Percentiles rank a stretch among this genome's conserved stretches.
These are phyloP conservation scores for Gymnarchus niloticus DNA, from an alignment of 2,113 vertebrate genomes.

Conservation along the genomic window DNA sequence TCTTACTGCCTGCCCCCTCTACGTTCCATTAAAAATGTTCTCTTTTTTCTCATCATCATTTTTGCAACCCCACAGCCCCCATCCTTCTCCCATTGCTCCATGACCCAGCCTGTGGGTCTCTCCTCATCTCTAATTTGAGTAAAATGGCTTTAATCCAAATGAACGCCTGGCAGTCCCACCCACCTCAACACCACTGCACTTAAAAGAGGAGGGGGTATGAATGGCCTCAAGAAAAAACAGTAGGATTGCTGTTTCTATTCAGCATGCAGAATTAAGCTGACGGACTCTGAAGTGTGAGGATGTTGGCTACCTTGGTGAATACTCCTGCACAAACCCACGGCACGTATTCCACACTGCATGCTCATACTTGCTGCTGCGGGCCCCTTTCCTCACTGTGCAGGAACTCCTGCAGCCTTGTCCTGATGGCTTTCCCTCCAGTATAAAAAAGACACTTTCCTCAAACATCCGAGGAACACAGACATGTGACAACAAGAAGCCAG, in stretches of 20 bases:
- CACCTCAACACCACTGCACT: not conserved
- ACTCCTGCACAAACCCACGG: not conserved
- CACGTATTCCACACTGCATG: not conserved
- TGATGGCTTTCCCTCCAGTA: too few species aligned
- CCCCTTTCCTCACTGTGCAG: not conserved
- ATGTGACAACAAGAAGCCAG: not conserved
- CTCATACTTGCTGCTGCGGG: not conserved
- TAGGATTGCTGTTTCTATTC: not conserved
- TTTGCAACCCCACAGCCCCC: not conserved
- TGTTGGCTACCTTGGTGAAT: too few species aligned
- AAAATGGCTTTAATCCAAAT: conserved; percentile 21
- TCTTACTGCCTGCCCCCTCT: not conserved
- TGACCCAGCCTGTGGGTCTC: not conserved
- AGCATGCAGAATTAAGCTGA: not conserved
- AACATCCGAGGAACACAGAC: not conserved
- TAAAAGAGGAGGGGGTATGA: not conserved
- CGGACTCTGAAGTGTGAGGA: too few species aligned
- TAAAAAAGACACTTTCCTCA: not conserved
- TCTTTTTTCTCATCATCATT: conserved; percentile 12
- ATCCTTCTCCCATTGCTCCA: conserved; percentile 15
- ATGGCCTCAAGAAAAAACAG: not conserved
- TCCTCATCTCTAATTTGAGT: conserved; percentile 30
- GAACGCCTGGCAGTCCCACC: conserved; percentile 1
- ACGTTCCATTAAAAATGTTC: conserved; percentile 7
- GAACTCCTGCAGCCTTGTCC: not conserved